Conservation (phyloP, 2,113 vertebrate species). For the Semnornis frantzii region DNA sequence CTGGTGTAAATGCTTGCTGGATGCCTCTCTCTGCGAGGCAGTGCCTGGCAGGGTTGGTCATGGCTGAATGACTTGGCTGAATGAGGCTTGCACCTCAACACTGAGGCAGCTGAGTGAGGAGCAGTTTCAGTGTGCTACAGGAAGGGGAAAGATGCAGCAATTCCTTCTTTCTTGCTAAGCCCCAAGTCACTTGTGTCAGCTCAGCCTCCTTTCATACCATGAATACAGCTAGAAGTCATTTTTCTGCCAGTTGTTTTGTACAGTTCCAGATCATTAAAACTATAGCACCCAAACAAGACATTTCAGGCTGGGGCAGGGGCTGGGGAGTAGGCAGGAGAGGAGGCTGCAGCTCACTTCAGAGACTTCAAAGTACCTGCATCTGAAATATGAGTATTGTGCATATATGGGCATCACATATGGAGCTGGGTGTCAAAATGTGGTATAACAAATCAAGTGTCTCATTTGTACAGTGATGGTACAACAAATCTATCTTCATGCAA, state of each 20-base stretch:
- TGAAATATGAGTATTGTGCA: no score
- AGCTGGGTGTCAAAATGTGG: not conserved
- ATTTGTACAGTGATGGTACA: not conserved
- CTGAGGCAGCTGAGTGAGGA: not conserved
- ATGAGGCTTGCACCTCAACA: not conserved
- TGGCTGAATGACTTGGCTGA: fast-evolving
- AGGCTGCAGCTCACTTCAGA: not conserved
- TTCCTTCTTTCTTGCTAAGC: not conserved
- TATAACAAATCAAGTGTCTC: not conserved
- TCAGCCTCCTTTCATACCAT: not conserved
- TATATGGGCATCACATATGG: not conserved
- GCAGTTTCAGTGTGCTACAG: not conserved
- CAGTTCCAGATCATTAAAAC: not conserved
- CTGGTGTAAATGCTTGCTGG: not conserved
- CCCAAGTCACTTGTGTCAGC: not conserved
- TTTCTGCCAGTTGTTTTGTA: not conserved
- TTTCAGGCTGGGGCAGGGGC: not conserved
- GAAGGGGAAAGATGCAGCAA: not conserved
- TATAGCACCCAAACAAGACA: not conserved
- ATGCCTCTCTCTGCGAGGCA: not conserved
- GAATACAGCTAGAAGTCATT: not conserved
- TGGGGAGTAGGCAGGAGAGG: not conserved
- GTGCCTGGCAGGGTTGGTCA: not conserved
- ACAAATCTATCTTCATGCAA: not conserved
- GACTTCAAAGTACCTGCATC: not conserved